Evolutionary conservation across 2,797 vertebrate genomes (phyloP), one percentile per base, ranked within the genome.

Genomic region (Catostomus latipinnis): DNA sequence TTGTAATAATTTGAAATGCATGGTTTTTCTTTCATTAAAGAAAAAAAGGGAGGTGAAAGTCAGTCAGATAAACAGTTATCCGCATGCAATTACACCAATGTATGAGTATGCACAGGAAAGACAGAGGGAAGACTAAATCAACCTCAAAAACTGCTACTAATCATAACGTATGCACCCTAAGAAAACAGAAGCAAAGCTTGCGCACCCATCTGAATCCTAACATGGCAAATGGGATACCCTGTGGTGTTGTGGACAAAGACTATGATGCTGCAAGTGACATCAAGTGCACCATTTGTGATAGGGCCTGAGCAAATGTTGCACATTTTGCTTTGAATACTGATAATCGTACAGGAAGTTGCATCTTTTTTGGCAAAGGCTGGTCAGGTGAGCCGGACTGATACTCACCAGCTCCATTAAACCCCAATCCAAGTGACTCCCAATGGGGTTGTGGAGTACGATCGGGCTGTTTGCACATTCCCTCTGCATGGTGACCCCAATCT

Each of bases 381-480:
- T 34, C 50, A 22, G 22, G 60, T 16, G 8, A 70, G 46, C 18
- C 13, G 9, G 16, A 83, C 83, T 75, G 81, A 48, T 73, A 62
- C 74, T 80, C 82, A 80, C 72, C 81, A 87, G 77, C 75, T 52
- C 16, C 57, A 10, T 69, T 34, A 68, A 69, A 60, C 63, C 34
- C 84, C 77, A 75, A 4, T 49, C 65, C 57, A 65, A 82, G 49
- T 34, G 34, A 34, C 74, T 52, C 13, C 54, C 84, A 85, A 82
- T 82, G 81, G 83, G 83, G 48, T 48, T 50, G 49, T 5, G 74
- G 83, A 46, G 18, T 16, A 71, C 60, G 74, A 63, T 66, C 3
- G 8, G 77, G 78, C 81, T 83, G 71, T 90, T 89, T 88, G 66
- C 86, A 87, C 86, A 86, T 81, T 81, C 89, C 87, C 88, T 83